These are phyloP conservation scores for Antechinus flavipes DNA, from an alignment of 2,113 vertebrate genomes.

Conservation along the genomic window DNA sequence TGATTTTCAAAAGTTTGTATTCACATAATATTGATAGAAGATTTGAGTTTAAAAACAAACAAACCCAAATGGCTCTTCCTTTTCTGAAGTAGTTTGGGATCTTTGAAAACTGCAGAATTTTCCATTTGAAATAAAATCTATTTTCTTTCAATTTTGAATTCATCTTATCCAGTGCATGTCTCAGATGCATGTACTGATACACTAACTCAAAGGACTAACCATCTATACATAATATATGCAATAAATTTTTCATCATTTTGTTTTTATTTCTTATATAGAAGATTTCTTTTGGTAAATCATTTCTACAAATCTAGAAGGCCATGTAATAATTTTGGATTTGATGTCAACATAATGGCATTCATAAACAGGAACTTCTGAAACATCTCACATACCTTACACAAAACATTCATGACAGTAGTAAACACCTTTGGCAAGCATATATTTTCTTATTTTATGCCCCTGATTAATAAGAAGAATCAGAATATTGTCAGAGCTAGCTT, in stretches of 20 bases:
- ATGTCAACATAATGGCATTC: neutral
- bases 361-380: neutral
- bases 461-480: neutral
- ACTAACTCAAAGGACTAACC: neutral
- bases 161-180: neutral
- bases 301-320: neutral
- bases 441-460: neutral
- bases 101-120: constrained; percentile 1
- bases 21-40: neutral
- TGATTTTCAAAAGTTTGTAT: neutral
- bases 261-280: neutral
- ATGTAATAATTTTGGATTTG: neutral
- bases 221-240: neutral
- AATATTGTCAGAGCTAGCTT: neutral
- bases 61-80: neutral
- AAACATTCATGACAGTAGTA: neutral
- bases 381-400: neutral
- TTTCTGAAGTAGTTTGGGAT: neutral
- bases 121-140: neutral
- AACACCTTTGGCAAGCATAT: neutral
- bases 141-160: neutral
- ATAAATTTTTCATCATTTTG: neutral
- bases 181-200: neutral
- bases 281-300: neutral
- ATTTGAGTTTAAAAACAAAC: neutral